These are phyloP conservation scores for Phenganax stokvisi DNA, from an alignment of 92 coral and sea anemone genomes.

Conservation along the genomic window DNA sequence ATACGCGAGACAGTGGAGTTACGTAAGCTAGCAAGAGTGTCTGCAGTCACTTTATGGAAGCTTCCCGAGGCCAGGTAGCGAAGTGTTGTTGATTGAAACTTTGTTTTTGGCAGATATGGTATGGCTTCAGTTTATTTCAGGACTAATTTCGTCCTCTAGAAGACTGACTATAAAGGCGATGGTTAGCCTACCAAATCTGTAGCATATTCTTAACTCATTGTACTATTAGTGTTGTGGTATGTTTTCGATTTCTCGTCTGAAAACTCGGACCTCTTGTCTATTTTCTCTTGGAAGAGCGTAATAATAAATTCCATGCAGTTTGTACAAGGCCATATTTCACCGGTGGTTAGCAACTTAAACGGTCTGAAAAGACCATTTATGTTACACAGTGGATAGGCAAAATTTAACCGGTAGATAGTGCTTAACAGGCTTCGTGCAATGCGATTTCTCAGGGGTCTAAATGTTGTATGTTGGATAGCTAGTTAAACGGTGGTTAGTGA, in stretches of 20 bases:
- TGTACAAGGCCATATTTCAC: too few species aligned
- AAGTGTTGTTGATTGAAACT: neutral
- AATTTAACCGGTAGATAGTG: neutral
- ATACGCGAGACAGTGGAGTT: too few species aligned
- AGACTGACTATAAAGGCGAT: neutral
- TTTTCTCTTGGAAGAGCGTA: neutral
- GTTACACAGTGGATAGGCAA: slow-evolving; percentile 25
- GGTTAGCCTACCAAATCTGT: neutral
- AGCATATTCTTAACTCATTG: neutral
- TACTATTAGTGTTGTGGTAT: neutral
- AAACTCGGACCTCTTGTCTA: neutral
- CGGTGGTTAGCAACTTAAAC: too few species aligned
- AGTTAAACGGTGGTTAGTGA: too few species aligned
- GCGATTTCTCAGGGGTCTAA: slow-evolving; percentile 33
- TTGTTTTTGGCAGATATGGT: slow-evolving; percentile 4
- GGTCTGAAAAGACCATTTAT: neutral
- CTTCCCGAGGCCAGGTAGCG: neutral
- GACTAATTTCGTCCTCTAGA: slow-evolving; percentile 14
- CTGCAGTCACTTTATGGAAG: too few species aligned
- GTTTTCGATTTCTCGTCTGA: neutral
- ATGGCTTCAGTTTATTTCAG: neutral
- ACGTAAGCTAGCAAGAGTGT: too few species aligned
- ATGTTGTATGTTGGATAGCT: neutral
- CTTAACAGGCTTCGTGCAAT: slow-evolving; percentile 35
- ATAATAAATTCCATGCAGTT: neutral